Evolutionary conservation across 2,888 invertebrate species (phyloP).

Genomic region (Gisinianus flammeolus): DNA sequence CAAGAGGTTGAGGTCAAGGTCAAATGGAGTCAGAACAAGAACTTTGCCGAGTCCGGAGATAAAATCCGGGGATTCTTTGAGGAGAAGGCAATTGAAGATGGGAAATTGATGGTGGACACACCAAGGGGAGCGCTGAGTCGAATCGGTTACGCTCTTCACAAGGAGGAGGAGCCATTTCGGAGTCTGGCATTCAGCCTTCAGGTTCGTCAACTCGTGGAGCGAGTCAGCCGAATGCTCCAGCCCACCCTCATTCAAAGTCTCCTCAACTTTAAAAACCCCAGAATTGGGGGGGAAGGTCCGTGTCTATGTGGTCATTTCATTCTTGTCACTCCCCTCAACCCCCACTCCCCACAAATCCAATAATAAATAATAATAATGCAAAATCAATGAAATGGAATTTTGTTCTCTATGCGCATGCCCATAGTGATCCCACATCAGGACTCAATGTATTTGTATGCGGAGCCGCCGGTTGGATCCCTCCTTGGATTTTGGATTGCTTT

Average conservation of each 20-base stretch:
- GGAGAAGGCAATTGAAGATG: conserved; percentile 76
- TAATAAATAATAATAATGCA: neutral
- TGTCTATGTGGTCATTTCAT: too few species aligned
- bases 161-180: conserved; percentile 78
- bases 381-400: neutral
- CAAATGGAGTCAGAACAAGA: conserved; percentile 72
- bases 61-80: conserved; percentile 94
- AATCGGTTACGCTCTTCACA: conserved; percentile 89
- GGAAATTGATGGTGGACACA: conserved; percentile 74
- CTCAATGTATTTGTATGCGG: conserved; percentile 83
- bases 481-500: conserved; percentile 96
- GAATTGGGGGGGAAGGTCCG: conserved; percentile 84
- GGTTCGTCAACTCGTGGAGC: conserved; percentile 76
- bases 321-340: too few species aligned
- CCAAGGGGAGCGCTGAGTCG: conserved; percentile 72
- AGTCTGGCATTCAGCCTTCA: conserved; percentile 82
- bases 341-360: neutral
- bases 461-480: conserved; percentile 72
- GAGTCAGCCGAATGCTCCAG: conserved; percentile 71
- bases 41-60: conserved; percentile 90
- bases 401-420: neutral
- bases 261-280: conserved; percentile 97
- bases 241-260: conserved; percentile 94
- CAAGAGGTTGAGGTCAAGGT: neutral
- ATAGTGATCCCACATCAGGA: conserved; percentile 84